These are phyloP conservation scores for Ostrea edulis DNA, from an alignment of 1,140 invertebrate genomes.

Conservation along the genomic window DNA sequence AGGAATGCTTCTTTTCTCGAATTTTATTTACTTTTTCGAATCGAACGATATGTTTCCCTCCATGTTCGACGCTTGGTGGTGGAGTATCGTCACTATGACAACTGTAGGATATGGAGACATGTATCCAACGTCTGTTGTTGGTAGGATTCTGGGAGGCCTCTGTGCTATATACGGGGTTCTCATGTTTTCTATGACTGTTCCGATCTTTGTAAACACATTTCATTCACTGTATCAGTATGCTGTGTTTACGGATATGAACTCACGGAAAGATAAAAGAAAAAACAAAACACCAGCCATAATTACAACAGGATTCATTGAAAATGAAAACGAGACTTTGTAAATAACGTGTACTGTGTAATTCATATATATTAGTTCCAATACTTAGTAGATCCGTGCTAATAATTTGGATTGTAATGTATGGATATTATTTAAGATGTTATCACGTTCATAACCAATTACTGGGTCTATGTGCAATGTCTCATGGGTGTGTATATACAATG, in stretches of 20 bases:
- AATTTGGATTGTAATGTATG: too few species aligned
- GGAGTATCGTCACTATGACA: constrained; percentile 61
- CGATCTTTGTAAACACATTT: constrained; percentile 89
- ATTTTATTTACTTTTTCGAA: constrained; percentile 67
- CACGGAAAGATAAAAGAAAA: neutral
- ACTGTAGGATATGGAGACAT: constrained; percentile 59
- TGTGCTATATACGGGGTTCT: constrained; percentile 98
- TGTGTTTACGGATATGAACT: neutral
- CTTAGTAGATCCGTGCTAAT: too few species aligned
- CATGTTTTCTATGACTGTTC: constrained; percentile 97
- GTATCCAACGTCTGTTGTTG: constrained; percentile 66
- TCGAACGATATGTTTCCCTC: constrained; percentile 56
- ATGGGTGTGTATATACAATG: too few species aligned
- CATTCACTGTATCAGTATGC: neutral
- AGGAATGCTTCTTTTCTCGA: constrained; percentile 61
- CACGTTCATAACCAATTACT: too few species aligned
- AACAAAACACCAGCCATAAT: neutral
- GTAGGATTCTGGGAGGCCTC: constrained; percentile 84
- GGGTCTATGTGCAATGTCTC: too few species aligned
- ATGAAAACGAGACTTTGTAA: neutral
- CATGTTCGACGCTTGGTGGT: constrained; percentile 70
- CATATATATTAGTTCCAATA: too few species aligned
- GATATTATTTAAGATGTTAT: too few species aligned
- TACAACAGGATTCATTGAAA: neutral
- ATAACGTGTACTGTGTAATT: too few species aligned